Evolutionary conservation across 92 coral and sea anemone species (phyloP).

Genomic region (Palythoa grandiflora): DNA sequence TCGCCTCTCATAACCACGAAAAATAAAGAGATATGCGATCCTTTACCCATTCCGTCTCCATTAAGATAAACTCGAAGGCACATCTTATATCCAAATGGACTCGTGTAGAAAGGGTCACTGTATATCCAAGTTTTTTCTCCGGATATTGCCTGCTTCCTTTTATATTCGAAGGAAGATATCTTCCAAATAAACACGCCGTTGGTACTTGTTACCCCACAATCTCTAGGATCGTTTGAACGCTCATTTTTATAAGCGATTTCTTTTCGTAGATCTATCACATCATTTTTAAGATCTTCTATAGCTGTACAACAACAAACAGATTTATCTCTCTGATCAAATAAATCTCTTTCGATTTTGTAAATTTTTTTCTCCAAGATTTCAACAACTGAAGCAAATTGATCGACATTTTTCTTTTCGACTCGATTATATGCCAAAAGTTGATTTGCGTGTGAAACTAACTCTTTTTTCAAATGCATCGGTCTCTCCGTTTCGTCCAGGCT

Average conservation of each 20-base stretch:
- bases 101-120: not conserved
- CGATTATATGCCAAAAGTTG: not conserved
- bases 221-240: too few species aligned
- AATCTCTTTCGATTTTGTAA: not conserved
- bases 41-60: not conserved
- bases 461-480: not conserved
- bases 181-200: not conserved
- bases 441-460: not conserved
- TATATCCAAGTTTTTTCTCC: not conserved
- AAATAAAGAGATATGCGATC: not conserved
- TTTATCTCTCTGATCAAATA: not conserved
- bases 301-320: not conserved
- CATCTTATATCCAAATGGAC: not conserved
- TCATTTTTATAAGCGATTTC: too few species aligned
- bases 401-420: not conserved
- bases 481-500: not conserved
- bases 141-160: not conserved
- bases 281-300: not conserved
- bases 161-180: not conserved
- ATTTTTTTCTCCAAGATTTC: too few species aligned
- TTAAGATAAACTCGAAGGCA: not conserved
- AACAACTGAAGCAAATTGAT: not conserved
- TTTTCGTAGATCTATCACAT: not conserved
- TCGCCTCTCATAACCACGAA: not conserved
- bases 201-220: too few species aligned